Evolutionary conservation across 2,113 vertebrate species (phyloP).

Genomic region (Melanocharis versteri): DNA sequence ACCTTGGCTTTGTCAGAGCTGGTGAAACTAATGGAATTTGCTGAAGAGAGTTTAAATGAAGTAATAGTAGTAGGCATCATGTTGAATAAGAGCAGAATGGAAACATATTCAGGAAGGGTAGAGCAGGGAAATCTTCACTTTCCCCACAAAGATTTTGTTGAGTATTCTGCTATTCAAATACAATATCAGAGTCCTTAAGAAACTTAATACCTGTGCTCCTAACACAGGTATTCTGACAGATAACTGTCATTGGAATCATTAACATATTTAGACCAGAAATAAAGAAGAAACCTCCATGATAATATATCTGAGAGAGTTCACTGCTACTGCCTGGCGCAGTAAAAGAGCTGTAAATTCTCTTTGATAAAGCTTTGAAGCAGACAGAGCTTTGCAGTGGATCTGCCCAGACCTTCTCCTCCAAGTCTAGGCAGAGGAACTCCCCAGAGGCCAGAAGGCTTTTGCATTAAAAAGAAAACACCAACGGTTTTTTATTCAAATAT

Average conservation of each 20-base stretch:
- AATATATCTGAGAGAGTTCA: not conserved
- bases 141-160: not conserved
- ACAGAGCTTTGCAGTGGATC: not conserved
- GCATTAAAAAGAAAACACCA: not conserved
- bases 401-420: not conserved
- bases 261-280: not conserved
- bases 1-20: not conserved
- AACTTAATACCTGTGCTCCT: not conserved
- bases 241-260: not conserved
- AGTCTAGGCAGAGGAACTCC: not conserved
- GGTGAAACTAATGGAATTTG: not conserved
- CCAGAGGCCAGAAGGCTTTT: not conserved
- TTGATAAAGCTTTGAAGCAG: conserved; percentile 21
- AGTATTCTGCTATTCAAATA: not conserved
- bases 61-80: not conserved
- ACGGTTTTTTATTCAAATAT: not conserved
- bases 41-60: not conserved
- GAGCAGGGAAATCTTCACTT: not conserved
- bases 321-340: not conserved
- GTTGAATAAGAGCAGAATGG: not conserved
- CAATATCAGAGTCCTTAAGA: not conserved
- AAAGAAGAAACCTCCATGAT: not conserved
- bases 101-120: not conserved
- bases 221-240: not conserved
- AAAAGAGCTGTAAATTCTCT: not conserved